Evolutionary conservation across 2,113 vertebrate genomes (phyloP), one percentile per base, ranked within the genome.

Genomic region (Bungarus multicinctus): DNA sequence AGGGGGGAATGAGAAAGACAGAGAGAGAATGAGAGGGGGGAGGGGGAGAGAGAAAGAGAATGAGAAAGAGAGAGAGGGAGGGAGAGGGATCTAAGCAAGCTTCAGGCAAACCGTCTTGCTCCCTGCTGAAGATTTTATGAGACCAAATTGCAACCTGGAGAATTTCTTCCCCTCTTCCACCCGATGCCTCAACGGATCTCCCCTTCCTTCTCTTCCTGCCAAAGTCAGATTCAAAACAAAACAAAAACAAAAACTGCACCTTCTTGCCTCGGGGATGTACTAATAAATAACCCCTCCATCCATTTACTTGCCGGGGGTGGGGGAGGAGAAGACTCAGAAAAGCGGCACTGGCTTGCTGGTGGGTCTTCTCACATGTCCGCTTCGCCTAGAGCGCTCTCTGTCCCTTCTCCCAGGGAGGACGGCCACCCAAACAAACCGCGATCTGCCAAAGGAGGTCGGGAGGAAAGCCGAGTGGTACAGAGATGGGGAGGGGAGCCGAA

Each of bases 391-490:
- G 69, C 93, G 92, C 89, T 92, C 25, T 92, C 95, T 81, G 91
- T 93, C 90, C 64, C 95, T 89, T n/a, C 11, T 53, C 34, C 20
- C 87, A 93, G 95, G 92, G 93, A 93, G 58, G 74, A 57, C 34
- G 89, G 91, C 93, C 94, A 3, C 43, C 2, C 3, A 0, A 54
- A 89, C 94, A 94, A 95, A 96, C 0, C n/a, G 87, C 50, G 90
- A 95, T 86, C 92, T 94, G 92, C 20, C 94, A 92, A 93, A 95
- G 60, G 64, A 95, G 94, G 90, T 93, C 92, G 92, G 94, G 45
- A 4, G 45, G 20, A 54, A 60, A 93, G 87, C 90, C 4, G 0
- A 89, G 30, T 0, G 85, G 74, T 54, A 85, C 20, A 14, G 18
- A 50, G 50, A 53, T 0, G 0, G 1, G 55, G 55, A 45, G 89